Evolutionary conservation across 2,888 invertebrate genomes (phyloP), one percentile per base, ranked within the genome.

Genomic region (Heliconius ismenius): DNA sequence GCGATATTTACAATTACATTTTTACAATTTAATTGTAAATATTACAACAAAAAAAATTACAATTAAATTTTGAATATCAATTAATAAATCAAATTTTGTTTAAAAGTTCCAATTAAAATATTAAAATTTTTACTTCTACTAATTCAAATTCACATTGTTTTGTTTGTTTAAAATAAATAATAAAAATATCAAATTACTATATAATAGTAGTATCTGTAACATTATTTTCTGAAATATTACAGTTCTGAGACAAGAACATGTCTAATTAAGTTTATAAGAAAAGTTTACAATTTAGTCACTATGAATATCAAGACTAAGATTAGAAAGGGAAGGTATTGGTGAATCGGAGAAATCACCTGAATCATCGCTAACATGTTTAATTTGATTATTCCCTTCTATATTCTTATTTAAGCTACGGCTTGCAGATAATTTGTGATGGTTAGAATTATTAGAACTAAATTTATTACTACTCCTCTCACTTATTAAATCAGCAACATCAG

Each of bases 261-360:
- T 26, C 21, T 36, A 58, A 36, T 28, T n/a, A 70, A 58, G 49
- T 49, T 10, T 28, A 69, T 21, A 32, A 11, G 21, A 4, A 49
- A 24, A 49, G 4, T 32, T 70, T 58, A 58, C 15, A n/a, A 32
- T 73, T 77, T 83, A 92, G 81, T 93, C 93, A 88, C 92, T 93
- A 84, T 93, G 92, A 80, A 92, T 89, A 81, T 94, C 92, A 76
- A 93, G 87, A 83, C 93, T 94, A 49, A 94, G 85, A 84, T 94
- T 94, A 74, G 93, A 94, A 49, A 94, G 82, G 39, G 93, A 93
- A 39, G 92, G 93, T 78, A 94, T 84, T 7, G 93, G 91, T 58
- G 93, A 93, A 74, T 91, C 93, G 1, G 92, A 90, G 78, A 91
- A 92, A 79, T 93, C 93, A 73, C 90, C 92, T 26, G 92, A 92